Percentiles rank a stretch among this genome's conserved stretches.
Conservation (phyloP, 1,140 invertebrate genomes). For the Nixonia krombeini region DNA sequence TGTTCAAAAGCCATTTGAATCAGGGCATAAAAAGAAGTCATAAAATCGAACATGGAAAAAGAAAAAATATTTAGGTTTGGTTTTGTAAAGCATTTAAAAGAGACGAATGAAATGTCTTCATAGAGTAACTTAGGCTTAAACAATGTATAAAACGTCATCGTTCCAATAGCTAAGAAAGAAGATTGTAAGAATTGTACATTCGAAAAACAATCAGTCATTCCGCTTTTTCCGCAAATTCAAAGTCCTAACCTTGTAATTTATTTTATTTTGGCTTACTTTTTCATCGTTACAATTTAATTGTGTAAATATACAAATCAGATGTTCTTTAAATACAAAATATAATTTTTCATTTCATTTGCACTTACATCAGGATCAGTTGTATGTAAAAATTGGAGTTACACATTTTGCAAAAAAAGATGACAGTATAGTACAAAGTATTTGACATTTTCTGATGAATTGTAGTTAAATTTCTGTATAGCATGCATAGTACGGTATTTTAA, state of each 20-base stretch:
- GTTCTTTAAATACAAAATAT: no score
- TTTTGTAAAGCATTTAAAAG: constrained; percentile 1
- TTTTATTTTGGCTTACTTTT: constrained; percentile 8
- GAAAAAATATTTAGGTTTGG: constrained; percentile 11
- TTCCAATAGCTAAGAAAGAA: constrained; percentile 37
- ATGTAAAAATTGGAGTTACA: constrained; percentile 27
- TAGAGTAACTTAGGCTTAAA: constrained; percentile 7
- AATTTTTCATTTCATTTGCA: no score
- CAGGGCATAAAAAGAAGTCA: background rate
- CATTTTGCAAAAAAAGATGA: no score
- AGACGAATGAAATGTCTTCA: background rate
- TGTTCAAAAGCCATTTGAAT: constrained; percentile 2
- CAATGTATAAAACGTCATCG: constrained; percentile 51
- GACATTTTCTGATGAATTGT: no score
- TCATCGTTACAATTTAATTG: constrained; percentile 7
- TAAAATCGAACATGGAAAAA: background rate
- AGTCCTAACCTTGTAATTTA: no score
- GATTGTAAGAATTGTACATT: constrained; percentile 60
- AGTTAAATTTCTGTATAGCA: no score
- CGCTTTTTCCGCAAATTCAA: no score
- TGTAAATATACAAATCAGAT: no score
- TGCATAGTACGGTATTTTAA: no score
- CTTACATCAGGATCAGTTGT: no score
- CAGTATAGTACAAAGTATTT: no score
- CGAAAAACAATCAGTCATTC: constrained; percentile 31